Percentiles rank a stretch among this genome's conserved stretches.
phyloP scores from a whole-genome alignment of 2,797 vertebrate species.

The Threskiornis aethiopicus region DNA sequence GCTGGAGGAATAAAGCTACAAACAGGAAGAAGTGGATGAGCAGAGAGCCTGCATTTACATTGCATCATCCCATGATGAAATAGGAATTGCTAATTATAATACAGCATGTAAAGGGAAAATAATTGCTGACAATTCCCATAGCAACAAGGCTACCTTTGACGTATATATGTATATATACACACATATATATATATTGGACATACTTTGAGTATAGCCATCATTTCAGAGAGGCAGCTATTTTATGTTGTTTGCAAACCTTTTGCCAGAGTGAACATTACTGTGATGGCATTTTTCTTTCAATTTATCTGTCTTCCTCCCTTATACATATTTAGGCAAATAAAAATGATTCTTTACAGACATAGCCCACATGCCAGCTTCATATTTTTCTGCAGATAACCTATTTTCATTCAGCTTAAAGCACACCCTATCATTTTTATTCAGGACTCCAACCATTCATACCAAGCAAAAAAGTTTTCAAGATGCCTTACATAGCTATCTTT shows the following conservation, averaged over 20 bases:
- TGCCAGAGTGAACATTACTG: conserved; percentile 37
- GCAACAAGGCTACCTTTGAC: conserved; percentile 35
- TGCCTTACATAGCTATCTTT: conserved; percentile 11
- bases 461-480: conserved; percentile 54
- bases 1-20: conserved; percentile 68
- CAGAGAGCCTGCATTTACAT: conserved; percentile 48
- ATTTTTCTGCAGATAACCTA: conserved; percentile 66
- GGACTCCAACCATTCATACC: conserved; percentile 10
- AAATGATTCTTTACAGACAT: conserved; percentile 66
- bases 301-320: conserved; percentile 63
- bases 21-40: conserved; percentile 57
- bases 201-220: conserved; percentile 39
- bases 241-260: conserved; percentile 66
- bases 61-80: conserved; percentile 70
- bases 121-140: conserved; percentile 49
- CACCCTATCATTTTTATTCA: conserved; percentile 66
- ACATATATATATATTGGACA: not conserved
- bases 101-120: conserved; percentile 19
- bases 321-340: conserved; percentile 72
- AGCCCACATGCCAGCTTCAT: conserved; percentile 38
- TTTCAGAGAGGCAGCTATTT: conserved; percentile 62
- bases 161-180: not conserved
- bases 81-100: conserved; percentile 60
- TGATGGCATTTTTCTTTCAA: conserved; percentile 65
- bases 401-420: conserved; percentile 66